Base-by-base conservation (phyloP, 92 coral and sea anemone species). In the Virgularia gustaviana region DNA sequence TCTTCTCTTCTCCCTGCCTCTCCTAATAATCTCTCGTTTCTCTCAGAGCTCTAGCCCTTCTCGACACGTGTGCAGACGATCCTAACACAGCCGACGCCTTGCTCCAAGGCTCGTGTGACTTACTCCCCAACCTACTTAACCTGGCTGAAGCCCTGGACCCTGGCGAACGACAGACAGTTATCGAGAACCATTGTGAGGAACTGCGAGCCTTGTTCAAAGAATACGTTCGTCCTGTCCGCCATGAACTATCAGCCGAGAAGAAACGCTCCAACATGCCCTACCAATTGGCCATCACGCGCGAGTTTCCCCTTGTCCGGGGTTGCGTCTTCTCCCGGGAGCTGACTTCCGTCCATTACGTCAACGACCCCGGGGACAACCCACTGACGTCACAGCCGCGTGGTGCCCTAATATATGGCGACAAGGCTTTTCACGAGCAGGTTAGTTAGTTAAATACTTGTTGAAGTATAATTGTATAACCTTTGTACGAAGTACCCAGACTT, bases 191-290 rank as follows among this genome's bases (percentile, higher is more conserved):
- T 71, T 92, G 98, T 61, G 88, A 92, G 28, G 91, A 92, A 70
- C 66, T 92, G 55, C 88, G 98, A 30, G 87, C 81, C 65, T 87
- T 92, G 57, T 92, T 89, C 84, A 92, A 92, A 52, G 98, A 92
- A 65, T 84, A 86, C 20, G 89, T 84, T 70, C 84, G 87, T 41
- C 96, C 98, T n/a, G 61, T 75, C 33, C 81, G 86, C 47, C 56
- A 55, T 51, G 35, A 23, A 60, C 31, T 7, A 25, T 43, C 57
- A 12, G 31, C 78, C 27, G 79, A 75, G 45, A 56, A 63, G 10
- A 72, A 64, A 73, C 70, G 72, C 55, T 61, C 54, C 22, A 77
- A 53, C 51, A 73, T 54, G 78, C 55, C 79, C 11, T 81, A 63
- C 73, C 84, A 77, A 75, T 76, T 92, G 39, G 98, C 89, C 43